Percentiles rank a stretch among this genome's conserved stretches.
Evolutionary conservation across 1,140 invertebrate species (phyloP).

Genomic region (Pseudomyrmex concolor): DNA sequence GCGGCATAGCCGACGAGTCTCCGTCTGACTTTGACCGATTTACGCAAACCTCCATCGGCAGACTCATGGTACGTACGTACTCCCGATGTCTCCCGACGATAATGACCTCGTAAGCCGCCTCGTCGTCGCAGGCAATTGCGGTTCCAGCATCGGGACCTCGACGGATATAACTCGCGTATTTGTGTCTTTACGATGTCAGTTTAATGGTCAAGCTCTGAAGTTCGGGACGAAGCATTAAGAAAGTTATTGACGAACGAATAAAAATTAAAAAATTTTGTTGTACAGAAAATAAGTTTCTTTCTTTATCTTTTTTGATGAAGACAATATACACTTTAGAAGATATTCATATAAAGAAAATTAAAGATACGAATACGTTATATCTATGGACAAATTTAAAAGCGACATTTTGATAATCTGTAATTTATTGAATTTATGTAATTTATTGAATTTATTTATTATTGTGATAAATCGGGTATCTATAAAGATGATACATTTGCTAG

Average conservation of each 20-base stretch:
- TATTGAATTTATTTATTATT: too few relatives aligned
- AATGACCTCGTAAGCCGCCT: slow-evolving; percentile 60
- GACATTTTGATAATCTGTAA: too few relatives aligned
- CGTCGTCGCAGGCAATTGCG: background rate
- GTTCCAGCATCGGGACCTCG: background rate
- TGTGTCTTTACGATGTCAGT: background rate
- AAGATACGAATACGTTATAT: background rate
- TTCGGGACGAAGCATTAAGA: background rate
- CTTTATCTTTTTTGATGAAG: too few relatives aligned
- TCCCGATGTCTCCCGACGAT: slow-evolving; percentile 42
- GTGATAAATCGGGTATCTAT: too few relatives aligned
- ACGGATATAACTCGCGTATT: background rate
- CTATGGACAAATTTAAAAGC: too few relatives aligned
- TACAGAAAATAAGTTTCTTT: background rate
- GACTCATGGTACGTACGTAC: slow-evolving; percentile 29
- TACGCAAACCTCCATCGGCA: slow-evolving; percentile 72
- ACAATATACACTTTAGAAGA: background rate
- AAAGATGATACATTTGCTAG: background rate
- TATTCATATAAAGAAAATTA: background rate
- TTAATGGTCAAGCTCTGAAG: background rate
- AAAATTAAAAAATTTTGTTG: too few relatives aligned
- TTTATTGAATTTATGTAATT: too few relatives aligned
- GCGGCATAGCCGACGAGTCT: slow-evolving; percentile 73
- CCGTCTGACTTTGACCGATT: slow-evolving; percentile 83
- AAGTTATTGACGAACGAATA: background rate